Evolutionary conservation across 2,113 vertebrate species (phyloP).

Genomic region (Plotosus lineatus): DNA sequence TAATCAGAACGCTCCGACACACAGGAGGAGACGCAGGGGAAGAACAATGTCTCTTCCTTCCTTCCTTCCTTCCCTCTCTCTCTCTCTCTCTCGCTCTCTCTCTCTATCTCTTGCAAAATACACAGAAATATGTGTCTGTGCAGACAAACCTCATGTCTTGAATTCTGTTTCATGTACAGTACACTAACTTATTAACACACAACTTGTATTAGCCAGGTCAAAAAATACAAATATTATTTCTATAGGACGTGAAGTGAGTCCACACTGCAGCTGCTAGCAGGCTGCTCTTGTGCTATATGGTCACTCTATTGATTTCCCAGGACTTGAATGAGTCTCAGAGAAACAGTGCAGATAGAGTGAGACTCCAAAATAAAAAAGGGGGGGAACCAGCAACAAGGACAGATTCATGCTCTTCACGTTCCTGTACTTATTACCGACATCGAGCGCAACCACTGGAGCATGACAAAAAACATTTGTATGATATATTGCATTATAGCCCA

Average conservation of each 20-base stretch:
- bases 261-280: background rate
- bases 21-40: background rate
- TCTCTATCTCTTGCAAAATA: background rate
- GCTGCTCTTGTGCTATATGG: background rate
- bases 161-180: constrained; percentile 28
- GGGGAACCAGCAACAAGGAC: background rate
- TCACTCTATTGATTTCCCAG: constrained; percentile 18
- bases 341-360: background rate
- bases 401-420: background rate
- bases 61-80: too few relatives aligned
- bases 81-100: background rate
- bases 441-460: background rate
- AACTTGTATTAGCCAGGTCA: background rate
- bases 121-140: background rate
- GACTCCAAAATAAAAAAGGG: background rate
- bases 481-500: background rate
- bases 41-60: background rate
- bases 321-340: background rate
- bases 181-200: background rate
- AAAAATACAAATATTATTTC: background rate
- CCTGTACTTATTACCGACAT: constrained; percentile 15
- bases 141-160: constrained; percentile 2
- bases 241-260: background rate
- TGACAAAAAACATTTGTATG: constrained; percentile 4
- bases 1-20: constrained; percentile 31